phyloP scores from a whole-genome alignment of 2,888 invertebrate genomes.

The Chymomyza fuscimana region DNA sequence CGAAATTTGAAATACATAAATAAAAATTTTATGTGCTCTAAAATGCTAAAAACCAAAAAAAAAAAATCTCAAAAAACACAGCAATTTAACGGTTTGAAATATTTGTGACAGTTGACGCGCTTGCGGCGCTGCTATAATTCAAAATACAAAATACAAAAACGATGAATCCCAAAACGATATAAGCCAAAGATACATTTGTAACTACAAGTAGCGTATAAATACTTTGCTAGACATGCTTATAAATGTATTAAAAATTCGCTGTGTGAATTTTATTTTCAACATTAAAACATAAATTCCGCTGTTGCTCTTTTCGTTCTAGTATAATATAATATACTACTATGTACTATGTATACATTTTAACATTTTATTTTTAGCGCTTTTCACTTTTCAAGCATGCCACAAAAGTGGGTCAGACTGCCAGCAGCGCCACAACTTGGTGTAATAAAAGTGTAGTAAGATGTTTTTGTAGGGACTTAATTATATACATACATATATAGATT shows the following conservation, averaged over 20 bases:
- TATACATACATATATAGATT: background rate
- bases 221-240: background rate
- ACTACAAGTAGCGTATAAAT: conserved; percentile 23
- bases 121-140: background rate
- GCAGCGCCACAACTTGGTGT: conserved; percentile 4
- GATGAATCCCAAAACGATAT: conserved; percentile 24
- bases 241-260: background rate
- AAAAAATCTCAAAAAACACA: conserved; percentile 17
- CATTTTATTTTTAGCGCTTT: conserved; percentile 58
- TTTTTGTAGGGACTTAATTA: background rate
- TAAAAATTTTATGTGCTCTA: conserved; percentile 1
- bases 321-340: background rate
- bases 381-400: conserved; percentile 45
- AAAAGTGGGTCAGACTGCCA: conserved; percentile 57
- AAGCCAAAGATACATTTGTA: background rate
- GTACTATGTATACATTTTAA: conserved; percentile 3
- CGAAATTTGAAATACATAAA: background rate
- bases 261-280: conserved; percentile 40
- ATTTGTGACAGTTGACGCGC: background rate
- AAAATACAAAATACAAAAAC: background rate
- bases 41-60: conserved; percentile 30
- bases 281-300: conserved; percentile 44
- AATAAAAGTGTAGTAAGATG: background rate
- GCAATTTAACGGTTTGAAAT: background rate
- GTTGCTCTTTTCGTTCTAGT: conserved; percentile 8